Conservation (phyloP, 2,113 vertebrate species). For the Paradoxurus hermaphroditus region DNA sequence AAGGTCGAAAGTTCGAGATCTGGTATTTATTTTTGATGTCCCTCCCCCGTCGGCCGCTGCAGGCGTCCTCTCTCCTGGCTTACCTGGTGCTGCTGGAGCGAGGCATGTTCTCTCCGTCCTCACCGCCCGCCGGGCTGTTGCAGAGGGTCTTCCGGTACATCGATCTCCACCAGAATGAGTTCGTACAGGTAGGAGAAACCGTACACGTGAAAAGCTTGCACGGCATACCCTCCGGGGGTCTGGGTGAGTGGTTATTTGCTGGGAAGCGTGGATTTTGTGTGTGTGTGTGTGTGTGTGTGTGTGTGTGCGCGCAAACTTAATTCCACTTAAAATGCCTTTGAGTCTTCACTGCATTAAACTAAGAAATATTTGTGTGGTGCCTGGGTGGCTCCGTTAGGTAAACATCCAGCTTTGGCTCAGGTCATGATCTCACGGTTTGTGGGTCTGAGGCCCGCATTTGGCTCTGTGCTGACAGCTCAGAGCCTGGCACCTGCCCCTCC, state of each 20-base stretch:
- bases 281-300: too few species aligned
- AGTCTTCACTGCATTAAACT: not conserved
- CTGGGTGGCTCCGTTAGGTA: too few species aligned
- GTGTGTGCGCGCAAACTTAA: too few species aligned
- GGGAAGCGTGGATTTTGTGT: not conserved
- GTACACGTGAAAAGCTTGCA: accelerated
- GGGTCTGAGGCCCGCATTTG: too few species aligned
- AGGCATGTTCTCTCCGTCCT: constrained; percentile 24
- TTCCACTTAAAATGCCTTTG: not conserved
- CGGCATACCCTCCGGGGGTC: not conserved
- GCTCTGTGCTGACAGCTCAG: too few species aligned
- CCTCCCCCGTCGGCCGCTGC: not conserved
- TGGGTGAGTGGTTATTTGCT: too few species aligned
- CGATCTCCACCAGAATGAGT: constrained; percentile 78
- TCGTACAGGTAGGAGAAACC: constrained; percentile 76
- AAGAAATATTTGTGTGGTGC: accelerated
- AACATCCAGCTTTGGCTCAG: too few species aligned
- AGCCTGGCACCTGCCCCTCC: too few species aligned
- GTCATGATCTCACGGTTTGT: too few species aligned
- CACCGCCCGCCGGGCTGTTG: not conserved
- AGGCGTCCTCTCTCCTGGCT: constrained; percentile 31
- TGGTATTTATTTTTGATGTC: not conserved
- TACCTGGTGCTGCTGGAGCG: constrained; percentile 34
- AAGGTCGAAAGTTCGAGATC: not conserved
- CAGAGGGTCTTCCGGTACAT: constrained; percentile 75